phyloP scores from a whole-genome alignment of 2,888 invertebrate genomes.

The Rhaphigaster nebulosa region DNA sequence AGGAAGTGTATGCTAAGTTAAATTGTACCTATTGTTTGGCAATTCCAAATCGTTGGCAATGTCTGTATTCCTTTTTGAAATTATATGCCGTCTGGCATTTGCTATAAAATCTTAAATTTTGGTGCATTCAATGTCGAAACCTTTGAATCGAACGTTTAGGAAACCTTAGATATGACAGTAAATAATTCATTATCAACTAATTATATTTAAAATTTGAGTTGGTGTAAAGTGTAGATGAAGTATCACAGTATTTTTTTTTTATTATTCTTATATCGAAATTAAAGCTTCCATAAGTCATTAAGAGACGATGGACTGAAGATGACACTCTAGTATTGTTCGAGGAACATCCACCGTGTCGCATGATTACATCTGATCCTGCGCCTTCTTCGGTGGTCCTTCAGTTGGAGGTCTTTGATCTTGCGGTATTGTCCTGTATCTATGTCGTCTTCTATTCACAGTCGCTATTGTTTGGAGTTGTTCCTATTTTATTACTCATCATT shows the following conservation, averaged over 20 bases:
- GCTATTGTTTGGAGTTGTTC: neutral
- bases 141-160: too few species aligned
- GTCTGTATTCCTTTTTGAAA: too few species aligned
- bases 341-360: neutral
- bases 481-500: neutral
- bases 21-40: too few species aligned
- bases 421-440: neutral
- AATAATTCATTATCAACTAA: too few species aligned
- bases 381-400: slow-evolving; percentile 25
- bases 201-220: too few species aligned
- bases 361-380: neutral
- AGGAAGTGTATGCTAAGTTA: too few species aligned
- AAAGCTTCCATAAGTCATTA: neutral
- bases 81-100: too few species aligned
- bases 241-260: neutral
- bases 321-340: neutral
- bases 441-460: neutral
- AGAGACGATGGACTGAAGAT: neutral
- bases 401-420: slow-evolving; percentile 12
- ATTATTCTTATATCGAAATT: neutral
- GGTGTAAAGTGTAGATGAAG: neutral
- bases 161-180: too few species aligned
- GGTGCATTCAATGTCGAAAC: too few species aligned
- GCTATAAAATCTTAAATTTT: too few species aligned
- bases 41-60: too few species aligned